Conservation (phyloP, 2,888 invertebrate genomes). For the Mimas tiliae region DNA sequence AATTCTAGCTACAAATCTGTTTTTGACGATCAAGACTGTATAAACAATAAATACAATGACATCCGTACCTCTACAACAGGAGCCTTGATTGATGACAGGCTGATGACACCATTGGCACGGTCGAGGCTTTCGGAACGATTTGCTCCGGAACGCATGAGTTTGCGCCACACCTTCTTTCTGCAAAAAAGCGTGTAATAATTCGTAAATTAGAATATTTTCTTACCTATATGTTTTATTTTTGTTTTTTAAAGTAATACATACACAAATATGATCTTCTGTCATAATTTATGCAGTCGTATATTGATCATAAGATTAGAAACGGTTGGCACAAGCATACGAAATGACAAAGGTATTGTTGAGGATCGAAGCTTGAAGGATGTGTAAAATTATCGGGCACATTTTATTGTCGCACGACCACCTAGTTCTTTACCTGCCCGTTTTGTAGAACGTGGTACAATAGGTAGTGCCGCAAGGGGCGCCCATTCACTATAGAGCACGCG, state of each 20-base stretch:
- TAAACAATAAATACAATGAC: background rate
- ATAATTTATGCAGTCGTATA: constrained; percentile 25
- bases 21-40: background rate
- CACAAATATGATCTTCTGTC: background rate
- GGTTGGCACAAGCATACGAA: constrained; percentile 59
- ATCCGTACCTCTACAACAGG: constrained; percentile 89
- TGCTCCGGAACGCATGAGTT: constrained; percentile 90
- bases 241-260: background rate
- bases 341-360: constrained; percentile 51
- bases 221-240: background rate
- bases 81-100: constrained; percentile 89
- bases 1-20: background rate
- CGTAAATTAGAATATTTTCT: background rate
- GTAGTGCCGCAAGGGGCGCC: constrained; percentile 52
- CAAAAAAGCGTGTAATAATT: constrained; percentile 47
- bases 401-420: constrained; percentile 54
- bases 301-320: constrained; percentile 42
- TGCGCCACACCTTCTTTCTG: constrained; percentile 89
- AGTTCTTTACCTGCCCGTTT: constrained; percentile 64
- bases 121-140: constrained; percentile 89
- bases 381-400: constrained; percentile 46
- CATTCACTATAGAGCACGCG: constrained; percentile 58
- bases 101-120: constrained; percentile 92
- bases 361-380: constrained; percentile 42
- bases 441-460: constrained; percentile 56